Base-by-base conservation (phyloP, 2,888 invertebrate genomes). In the Patella ulyssiponensis region DNA sequence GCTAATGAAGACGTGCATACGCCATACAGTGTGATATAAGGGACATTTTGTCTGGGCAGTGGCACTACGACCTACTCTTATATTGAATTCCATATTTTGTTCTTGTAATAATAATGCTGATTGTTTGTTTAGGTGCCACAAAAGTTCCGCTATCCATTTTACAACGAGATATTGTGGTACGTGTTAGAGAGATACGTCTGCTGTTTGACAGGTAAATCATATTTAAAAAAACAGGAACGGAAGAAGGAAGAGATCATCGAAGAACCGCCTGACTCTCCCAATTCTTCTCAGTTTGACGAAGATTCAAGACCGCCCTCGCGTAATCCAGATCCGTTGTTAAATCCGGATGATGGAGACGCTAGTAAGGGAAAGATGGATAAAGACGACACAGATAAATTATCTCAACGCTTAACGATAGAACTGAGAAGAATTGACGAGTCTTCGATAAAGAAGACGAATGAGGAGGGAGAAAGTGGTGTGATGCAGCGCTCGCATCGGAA, bases 101-200 rank as follows among this genome's bases (percentile, higher is more conserved):
- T 64, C 20, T 64, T 44, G 7, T 9, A 44, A 9, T 44, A 44
- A 9, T 44, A 44, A 9, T 44, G 9, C 20, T 23, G 12, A 53
- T 44, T 53, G 2, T 70, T 12, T n/a, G 70, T 74, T 5, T 92
- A 96, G 95, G 98, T 99, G 64, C 98, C 98, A 0, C 96, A 96
- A 87, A 98, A 98, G 93, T 99, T 98, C 93, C 95, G 99, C 0
- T 99, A 98, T 92, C 99, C 99, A 0, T 98, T 98, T 93, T 99
- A 97, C 92, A 97, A 97, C 17, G 98, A 99, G 93, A 98, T 99
- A 95, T 93, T 98, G 79, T 99, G 99, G 98, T 99, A 98, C 92
- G 97, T 98, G 69, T 92, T 98, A 84, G 98, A 97, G 87, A 94
- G 97, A 69, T 98, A 98, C 92, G 96, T 98, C 56, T 94, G 95